These are phyloP conservation scores for Helarctos malayanus DNA, from an alignment of 2,797 vertebrate species.

Conservation along the genomic window DNA sequence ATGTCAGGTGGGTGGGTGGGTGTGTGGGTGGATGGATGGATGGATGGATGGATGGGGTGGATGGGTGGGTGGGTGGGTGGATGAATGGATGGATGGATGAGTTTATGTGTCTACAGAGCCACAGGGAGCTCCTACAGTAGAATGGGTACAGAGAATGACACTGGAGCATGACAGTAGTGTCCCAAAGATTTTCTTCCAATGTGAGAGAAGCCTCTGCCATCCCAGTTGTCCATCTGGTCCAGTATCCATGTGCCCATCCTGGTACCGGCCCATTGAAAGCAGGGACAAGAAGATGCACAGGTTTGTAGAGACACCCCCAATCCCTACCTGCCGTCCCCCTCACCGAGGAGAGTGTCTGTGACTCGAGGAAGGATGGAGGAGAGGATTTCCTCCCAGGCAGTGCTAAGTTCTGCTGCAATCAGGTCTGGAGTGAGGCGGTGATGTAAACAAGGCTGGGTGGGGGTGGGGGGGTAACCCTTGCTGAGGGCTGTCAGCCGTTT, in stretches of 20 bases:
- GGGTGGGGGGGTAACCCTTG: background rate
- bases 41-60: background rate
- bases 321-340: background rate
- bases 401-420: background rate
- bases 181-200: background rate
- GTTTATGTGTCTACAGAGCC: background rate
- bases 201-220: background rate
- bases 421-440: background rate
- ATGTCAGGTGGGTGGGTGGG: background rate
- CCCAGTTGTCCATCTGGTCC: background rate
- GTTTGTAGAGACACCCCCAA: background rate
- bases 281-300: background rate
- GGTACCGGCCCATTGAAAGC: background rate
- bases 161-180: background rate
- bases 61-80: background rate
- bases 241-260: too few relatives aligned
- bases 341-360: background rate
- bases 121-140: background rate
- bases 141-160: background rate
- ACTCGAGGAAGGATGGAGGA: background rate
- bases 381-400: background rate
- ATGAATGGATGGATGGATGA: background rate
- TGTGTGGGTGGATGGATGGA: too few relatives aligned
- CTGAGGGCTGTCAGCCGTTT: background rate
- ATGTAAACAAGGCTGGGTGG: slow-evolving; percentile 47